These are phyloP conservation scores for Noctua janthina DNA, from an alignment of 2,888 invertebrate species.

Conservation along the genomic window DNA sequence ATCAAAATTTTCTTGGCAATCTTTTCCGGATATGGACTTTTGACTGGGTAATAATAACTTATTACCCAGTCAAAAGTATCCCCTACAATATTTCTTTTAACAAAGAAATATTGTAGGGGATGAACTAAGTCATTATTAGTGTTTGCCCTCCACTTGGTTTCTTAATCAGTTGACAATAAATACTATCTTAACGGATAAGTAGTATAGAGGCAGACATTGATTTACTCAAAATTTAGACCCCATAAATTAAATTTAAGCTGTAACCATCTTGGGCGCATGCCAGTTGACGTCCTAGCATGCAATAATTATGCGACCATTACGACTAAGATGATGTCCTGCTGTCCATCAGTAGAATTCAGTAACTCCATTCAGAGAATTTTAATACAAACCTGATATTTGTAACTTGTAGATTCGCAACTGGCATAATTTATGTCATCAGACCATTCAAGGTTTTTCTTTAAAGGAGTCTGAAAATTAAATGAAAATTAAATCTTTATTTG, in stretches of 20 bases:
- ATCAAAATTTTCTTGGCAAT: neutral
- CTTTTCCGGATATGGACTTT: neutral
- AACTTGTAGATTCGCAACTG: neutral
- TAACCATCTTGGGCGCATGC: slow-evolving; percentile 19
- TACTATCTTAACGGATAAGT: neutral
- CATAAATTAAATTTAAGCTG: slow-evolving; percentile 26
- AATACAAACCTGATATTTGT: neutral
- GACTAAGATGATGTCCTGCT: neutral
- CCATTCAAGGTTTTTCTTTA: neutral
- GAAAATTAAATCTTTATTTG: no score
- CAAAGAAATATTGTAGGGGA: neutral
- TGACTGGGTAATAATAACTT: neutral
- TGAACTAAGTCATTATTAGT: neutral
- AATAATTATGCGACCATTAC: slow-evolving; percentile 5
- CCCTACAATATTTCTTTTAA: no score
- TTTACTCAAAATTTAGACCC: neutral
- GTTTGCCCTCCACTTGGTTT: neutral
- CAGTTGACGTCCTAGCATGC: slow-evolving; percentile 19
- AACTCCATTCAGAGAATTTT: neutral
- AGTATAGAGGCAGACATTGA: neutral
- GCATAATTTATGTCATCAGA: neutral
- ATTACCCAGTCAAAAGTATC: no score
- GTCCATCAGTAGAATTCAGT: neutral
- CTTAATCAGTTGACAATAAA: neutral
- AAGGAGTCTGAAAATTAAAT: no score